Base-by-base conservation (phyloP, 2,797 vertebrate species). In the Echiichthys vipera region DNA sequence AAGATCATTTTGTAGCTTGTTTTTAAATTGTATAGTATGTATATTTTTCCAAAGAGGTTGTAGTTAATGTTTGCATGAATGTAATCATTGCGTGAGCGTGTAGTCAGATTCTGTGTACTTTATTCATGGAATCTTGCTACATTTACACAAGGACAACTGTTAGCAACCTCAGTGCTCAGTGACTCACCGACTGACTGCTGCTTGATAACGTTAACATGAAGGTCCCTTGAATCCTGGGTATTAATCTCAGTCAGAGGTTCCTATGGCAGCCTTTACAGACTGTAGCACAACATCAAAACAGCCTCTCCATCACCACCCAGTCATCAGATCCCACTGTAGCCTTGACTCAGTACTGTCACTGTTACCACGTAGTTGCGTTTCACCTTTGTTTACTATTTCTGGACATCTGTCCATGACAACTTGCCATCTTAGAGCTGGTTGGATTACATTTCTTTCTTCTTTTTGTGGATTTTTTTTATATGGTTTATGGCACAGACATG, bases 321-420 rank as follows among this genome's bases (percentile, higher is more conserved):
- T 15, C 42, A 46, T 77, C 56, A 49, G 39, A 36, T 27, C 64
- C 18, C 40, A 55, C 66, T 27, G 30, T 45, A 71, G 42, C 72
- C 68, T 80, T 66, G 63, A 50, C 68, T 58, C 32, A 1, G 18
- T 40, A 18, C 49, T 62, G 63, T 72, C 39, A 39, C 56, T 58
- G 49, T 49, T 63, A 22, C 63, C 55, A 64, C 65, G 63, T 72
- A 64, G 75, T 73, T 66, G 30, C 49, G 13, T 58, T 72, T 75
- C 27, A 11, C 29, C 50, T n/a, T 51, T 3, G 25, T 61, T 51
- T 56, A 11, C 20, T n/a, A 8, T 34, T 22, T 59, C 9, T 55
- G 32, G 56, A 66, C 43, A 15, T 57, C 30, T 7, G 5, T 32
- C 37, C 17, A 5, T 65, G 22, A 36, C 15, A 61, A 40, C 18